Evolutionary conservation across 2,888 invertebrate genomes (phyloP), one percentile per base, ranked within the genome.

Genomic region (Athripsodes cinereus): DNA sequence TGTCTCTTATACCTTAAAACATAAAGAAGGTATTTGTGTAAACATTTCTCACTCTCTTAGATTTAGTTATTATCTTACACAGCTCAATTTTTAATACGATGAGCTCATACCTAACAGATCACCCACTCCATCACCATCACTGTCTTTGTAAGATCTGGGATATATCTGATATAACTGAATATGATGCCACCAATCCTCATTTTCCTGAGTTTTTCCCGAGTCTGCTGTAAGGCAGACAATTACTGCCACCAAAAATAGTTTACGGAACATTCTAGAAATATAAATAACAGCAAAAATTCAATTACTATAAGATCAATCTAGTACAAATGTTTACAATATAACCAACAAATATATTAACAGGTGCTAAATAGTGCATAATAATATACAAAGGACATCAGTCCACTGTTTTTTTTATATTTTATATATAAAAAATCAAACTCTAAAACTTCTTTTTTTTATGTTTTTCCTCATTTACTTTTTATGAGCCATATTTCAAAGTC

Each of bases 141-240:
- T 85, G 70, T 96, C 96, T 70, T 84, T 85, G 73, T 92, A 95
- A 0, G 93, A 90, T 58, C 90, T 79, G 0, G 92, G 89, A 69
- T 92, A 91, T 57, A 94, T 86, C 74, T 95, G 92, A 74, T 96
- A 96, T 52, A 92, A 81, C 11, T 86, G 80, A 46, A 86, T 83
- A 51, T 83, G 85, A 69, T 90, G 80, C 88, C 91, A 94, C 96
- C 96, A 96, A 66, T 90, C 86, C 1, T 74, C 56, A 3, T 40
- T n/a, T 11, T 54, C 47, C 6, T 21, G 22, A 20, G 31, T 20
- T 5, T 47, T 2, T 2, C 21, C 47, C 5, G 20, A 11, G 19
- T 3, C 47, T 18, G 47, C 21, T 13, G 20, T 20, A 2, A 47
- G 20, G 20, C 19, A 47, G 8, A 47, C 5, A 13, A 40, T 13